These are phyloP conservation scores for Trissolcus japonicus DNA, from an alignment of 2,888 invertebrate genomes.

Conservation along the genomic window DNA sequence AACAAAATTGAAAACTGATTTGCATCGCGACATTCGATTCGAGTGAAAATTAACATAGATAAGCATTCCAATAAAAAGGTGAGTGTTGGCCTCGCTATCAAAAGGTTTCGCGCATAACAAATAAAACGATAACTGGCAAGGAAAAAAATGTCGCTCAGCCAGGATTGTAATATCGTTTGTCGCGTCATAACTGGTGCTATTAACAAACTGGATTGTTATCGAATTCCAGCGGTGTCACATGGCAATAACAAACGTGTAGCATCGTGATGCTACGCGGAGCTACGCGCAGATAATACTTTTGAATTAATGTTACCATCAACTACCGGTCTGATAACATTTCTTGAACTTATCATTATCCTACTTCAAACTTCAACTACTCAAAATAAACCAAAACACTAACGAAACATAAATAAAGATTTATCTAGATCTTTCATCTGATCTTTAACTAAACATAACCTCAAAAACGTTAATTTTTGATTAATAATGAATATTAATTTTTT, in stretches of 20 bases:
- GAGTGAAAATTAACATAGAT: no score
- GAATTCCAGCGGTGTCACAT: slow-evolving; percentile 27
- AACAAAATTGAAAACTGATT: not conserved
- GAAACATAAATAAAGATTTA: not conserved
- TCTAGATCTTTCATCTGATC: no score
- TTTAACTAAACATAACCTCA: no score
- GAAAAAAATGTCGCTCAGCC: no score
- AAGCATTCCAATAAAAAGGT: no score
- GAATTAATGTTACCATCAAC: slow-evolving; percentile 20
- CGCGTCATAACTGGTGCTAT: slow-evolving; percentile 28
- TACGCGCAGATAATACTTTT: slow-evolving; percentile 9
- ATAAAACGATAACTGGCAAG: not conserved
- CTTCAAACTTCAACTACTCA: no score
- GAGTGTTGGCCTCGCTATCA: not conserved
- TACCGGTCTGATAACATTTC: slow-evolving; percentile 24
- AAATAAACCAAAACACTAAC: not conserved
- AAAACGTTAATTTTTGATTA: no score
- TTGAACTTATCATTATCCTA: no score
- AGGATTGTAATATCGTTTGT: slow-evolving; percentile 3
- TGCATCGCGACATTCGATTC: slow-evolving; percentile 2
- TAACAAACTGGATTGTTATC: slow-evolving; percentile 50
- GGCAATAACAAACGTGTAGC: slow-evolving; percentile 29
- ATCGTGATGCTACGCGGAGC: slow-evolving; percentile 7
- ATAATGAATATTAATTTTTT: no score
- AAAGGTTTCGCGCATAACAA: slow-evolving; percentile 3